Percentiles rank a stretch among this genome's conserved stretches.
These are phyloP conservation scores for Autographa pulchrina DNA, from an alignment of 2,888 invertebrate species.

Conservation along the genomic window DNA sequence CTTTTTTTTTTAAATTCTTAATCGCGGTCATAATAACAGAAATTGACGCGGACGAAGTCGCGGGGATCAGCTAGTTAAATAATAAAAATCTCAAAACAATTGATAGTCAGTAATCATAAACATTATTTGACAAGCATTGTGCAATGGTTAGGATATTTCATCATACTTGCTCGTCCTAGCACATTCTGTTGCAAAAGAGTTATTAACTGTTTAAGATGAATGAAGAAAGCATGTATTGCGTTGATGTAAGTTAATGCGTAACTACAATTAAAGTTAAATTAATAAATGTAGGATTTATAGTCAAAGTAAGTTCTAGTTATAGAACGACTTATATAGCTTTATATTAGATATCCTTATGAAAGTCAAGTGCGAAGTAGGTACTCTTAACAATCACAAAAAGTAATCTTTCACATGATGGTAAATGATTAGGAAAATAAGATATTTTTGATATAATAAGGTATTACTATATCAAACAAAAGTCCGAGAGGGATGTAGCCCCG, in stretches of 20 bases:
- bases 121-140: background rate
- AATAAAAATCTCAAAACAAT: background rate
- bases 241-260: background rate
- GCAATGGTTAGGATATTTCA: background rate
- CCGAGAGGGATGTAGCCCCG: background rate
- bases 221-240: background rate
- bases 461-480: background rate
- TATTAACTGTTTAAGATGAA: background rate
- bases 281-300: no score
- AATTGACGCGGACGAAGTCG: no score
- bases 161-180: background rate
- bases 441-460: no score
- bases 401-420: background rate
- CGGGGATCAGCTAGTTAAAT: no score
- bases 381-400: background rate
- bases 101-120: background rate
- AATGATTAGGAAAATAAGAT: background rate
- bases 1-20: no score
- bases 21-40: no score
- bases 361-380: background rate
- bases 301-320: no score
- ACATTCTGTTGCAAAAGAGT: background rate
- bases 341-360: background rate
- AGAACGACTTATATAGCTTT: background rate
- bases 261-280: no score